These are phyloP conservation scores for Drosophila malerkotliana DNA, from an alignment of 1,140 invertebrate species.

Conservation along the genomic window DNA sequence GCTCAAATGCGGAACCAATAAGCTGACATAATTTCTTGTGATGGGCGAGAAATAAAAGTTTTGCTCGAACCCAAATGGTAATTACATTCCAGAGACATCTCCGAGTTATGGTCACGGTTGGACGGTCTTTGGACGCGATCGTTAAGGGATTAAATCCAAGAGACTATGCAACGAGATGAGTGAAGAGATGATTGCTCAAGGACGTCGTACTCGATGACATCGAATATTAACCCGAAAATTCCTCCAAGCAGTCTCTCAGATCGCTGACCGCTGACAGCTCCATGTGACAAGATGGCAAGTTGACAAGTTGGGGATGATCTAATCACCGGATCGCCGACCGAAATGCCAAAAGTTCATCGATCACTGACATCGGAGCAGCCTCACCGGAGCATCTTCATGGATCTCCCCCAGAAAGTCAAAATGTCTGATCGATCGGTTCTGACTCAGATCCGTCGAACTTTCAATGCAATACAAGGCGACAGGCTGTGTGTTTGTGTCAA, in stretches of 20 bases:
- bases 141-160: slow-evolving; percentile 27
- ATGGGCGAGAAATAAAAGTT: slow-evolving; percentile 26
- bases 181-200: slow-evolving; percentile 20
- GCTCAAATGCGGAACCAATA: slow-evolving; percentile 52
- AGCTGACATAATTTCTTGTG: slow-evolving; percentile 53
- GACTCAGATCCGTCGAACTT: slow-evolving; percentile 22
- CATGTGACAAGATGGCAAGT: slow-evolving; percentile 5
- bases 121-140: slow-evolving; percentile 24
- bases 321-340: slow-evolving; percentile 23
- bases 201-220: slow-evolving; percentile 2
- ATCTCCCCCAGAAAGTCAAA: slow-evolving; percentile 9
- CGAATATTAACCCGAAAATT: not conserved
- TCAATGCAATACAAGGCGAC: slow-evolving; percentile 12
- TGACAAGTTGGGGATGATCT: slow-evolving; percentile 26
- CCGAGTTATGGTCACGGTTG: slow-evolving; percentile 41
- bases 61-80: slow-evolving; percentile 41
- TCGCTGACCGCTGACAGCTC: slow-evolving; percentile 2
- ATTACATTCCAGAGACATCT: slow-evolving; percentile 48
- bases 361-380: slow-evolving; percentile 36
- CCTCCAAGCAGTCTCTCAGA: not conserved
- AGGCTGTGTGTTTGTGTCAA: slow-evolving; percentile 26
- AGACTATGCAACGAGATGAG: slow-evolving; percentile 6
- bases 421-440: slow-evolving; percentile 37
- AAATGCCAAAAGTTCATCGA: slow-evolving; percentile 53
- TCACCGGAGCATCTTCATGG: slow-evolving; percentile 32